A percentile compares a stretch with the other conserved stretches of the same genome.
Evolutionary conservation across 2,888 invertebrate species (phyloP).

Genomic region (Idaea straminata): DNA sequence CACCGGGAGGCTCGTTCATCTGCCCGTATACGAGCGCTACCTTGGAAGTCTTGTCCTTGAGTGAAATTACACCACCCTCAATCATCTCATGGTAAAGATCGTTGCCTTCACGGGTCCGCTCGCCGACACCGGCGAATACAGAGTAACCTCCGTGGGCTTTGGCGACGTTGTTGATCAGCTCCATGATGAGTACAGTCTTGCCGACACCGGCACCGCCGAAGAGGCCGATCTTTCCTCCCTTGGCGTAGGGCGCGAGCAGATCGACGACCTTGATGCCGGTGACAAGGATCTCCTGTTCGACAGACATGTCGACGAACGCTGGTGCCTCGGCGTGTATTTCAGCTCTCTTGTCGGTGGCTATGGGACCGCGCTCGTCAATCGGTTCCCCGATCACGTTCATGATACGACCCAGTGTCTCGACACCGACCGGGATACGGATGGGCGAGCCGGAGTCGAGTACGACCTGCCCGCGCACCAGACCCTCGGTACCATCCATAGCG

Average conservation of each 20-base stretch:
- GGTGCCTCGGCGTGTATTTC: slow-evolving; percentile 95
- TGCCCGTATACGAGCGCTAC: slow-evolving; percentile 96
- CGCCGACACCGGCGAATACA: slow-evolving; percentile 97
- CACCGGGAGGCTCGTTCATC: slow-evolving; percentile 98
- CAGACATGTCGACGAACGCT: slow-evolving; percentile 94
- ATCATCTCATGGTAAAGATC: slow-evolving; percentile 99
- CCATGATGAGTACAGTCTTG: slow-evolving; percentile 98
- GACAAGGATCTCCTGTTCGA: slow-evolving; percentile 93
- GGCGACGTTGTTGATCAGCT: slow-evolving; percentile 97
- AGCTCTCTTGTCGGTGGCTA: slow-evolving; percentile 87
- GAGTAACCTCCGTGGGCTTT: slow-evolving; percentile 98
- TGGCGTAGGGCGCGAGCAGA: slow-evolving; percentile 94
- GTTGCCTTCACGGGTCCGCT: slow-evolving; percentile 97
- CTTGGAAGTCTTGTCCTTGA: slow-evolving; percentile 94
- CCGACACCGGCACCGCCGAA: slow-evolving; percentile 98
- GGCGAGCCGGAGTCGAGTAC: slow-evolving; percentile 92
- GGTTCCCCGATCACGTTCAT: slow-evolving; percentile 95
- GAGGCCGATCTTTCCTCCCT: slow-evolving; percentile 96
- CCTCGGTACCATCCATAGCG: slow-evolving; percentile 97
- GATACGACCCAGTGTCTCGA: slow-evolving; percentile 94
- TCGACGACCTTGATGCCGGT: slow-evolving; percentile 98
- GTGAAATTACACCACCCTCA: slow-evolving; percentile 94
- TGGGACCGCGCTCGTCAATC: slow-evolving; percentile 95
- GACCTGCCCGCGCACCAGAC: slow-evolving; percentile 91
- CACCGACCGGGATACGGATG: slow-evolving; percentile 95